Base-by-base conservation (phyloP, 2,888 invertebrate species). In the Lasioglossum vierecki region DNA sequence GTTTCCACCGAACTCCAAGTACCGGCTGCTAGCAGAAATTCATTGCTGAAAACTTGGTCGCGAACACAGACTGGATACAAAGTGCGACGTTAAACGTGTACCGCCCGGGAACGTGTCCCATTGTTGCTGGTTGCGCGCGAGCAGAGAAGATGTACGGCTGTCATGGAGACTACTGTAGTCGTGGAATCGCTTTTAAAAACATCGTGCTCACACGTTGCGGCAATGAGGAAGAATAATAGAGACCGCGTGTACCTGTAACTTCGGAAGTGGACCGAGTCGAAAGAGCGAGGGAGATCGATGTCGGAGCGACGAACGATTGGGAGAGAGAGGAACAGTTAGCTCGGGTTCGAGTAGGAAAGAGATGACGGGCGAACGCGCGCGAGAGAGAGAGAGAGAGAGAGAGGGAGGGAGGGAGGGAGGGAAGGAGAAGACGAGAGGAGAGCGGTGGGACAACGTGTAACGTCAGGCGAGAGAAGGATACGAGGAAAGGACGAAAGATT, bases 201-300 rank as follows among this genome's bases (percentile, higher is more conserved):
- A 70, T 76, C 49, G 76, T 68, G 76, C 60, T 76, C 44, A n/a
- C 63, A 46, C 63, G 63, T 71, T 60, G 60, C 41, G 46, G 71
- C 79, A 81, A 81, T 26, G 57, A 85, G 79, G 79, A 81, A 85
- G 73, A 79, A 76, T 39, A 30, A 30, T 30, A 60, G 63, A 73
- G 68, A 80, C 81, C 73, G 70, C 77, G 76, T 79, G 79, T 85
- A 87, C 82, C 82, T 83, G 79, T 77, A 81, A 76, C 85, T 83
- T 88, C 82, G 81, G 78, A 89, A 75, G 75, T 72, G 79, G 78
- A 77, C 71, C 74, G 79, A 81, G 39, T 72, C 76, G 70, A 74
- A 57, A 39, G 79, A 73, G 79, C 63, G 41, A 76, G 76, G 66
- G 80, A 72, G 66, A 46, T 46, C 15, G 68, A 53, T 70, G 63